Base-by-base conservation (phyloP, 2,888 invertebrate genomes). In the Maniola hyperantus region DNA sequence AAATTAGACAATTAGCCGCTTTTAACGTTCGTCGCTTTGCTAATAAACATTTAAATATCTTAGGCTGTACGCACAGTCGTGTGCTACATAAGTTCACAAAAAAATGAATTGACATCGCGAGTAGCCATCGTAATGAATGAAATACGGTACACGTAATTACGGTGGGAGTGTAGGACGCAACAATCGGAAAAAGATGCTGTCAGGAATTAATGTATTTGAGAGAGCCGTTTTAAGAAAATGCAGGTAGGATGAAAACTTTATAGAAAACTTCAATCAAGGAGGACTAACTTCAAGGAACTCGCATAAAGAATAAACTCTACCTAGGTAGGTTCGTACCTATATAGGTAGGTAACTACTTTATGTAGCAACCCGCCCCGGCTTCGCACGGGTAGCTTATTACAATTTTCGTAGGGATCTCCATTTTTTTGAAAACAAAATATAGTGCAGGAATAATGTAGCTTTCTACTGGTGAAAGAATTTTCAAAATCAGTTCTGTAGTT, bases 31-130 rank as follows among this genome's bases (percentile, higher is more conserved):
- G 39, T 42, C 42, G 11, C 42, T 42, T 36, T 55, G 39, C 6
- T 20, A 13, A 13, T 20, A 20, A 6, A 7, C 11, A 2, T 20
- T 39, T 11, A 11, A 57, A 42, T 39, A 39, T 57, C 57, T 60
- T 20, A 46, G 63, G 15, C n/a, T 54, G 39, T 64, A 67, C 62
- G 58, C 48, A 20, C 51, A 18, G 33, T 42, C 33, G 20, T 61
- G 57, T 61, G 62, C 59, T 63, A 66, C 55, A 54, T 58, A 57
- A 26, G 44, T 26, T 50, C 61, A 65, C 61, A 67, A 67, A 66
- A 54, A 64, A 64, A 57, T 58, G 51, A 61, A 67, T 64, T 58
- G 64, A 62, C 39, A 39, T 26, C 18, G 63, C 20, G 57, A 44
- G 34, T 39, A 39, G 50, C 61, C 36, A 7, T 58, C n/a, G 34